phyloP scores from a whole-genome alignment of 2,888 invertebrate species.

The Lasioglossum zephyrum region DNA sequence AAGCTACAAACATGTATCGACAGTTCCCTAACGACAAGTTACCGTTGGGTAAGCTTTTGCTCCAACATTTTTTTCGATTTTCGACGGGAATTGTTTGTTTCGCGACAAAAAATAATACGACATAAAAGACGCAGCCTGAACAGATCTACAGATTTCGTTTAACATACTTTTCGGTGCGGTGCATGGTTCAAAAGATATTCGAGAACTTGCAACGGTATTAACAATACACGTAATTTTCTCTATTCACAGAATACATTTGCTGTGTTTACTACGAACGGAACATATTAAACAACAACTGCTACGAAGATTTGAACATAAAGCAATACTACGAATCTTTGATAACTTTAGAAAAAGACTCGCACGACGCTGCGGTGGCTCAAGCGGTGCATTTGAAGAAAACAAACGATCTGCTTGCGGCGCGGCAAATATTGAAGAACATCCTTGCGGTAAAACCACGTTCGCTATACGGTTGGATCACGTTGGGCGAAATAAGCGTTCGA shows the following conservation, averaged over 20 bases:
- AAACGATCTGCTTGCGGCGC: conserved; percentile 86
- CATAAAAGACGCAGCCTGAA: too few relatives aligned
- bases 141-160: too few relatives aligned
- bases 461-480: conserved; percentile 85
- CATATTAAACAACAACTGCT: conserved; percentile 62
- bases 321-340: conserved; percentile 86
- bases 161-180: too few relatives aligned
- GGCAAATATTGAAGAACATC: conserved; percentile 84
- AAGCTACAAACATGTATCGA: conserved; percentile 85
- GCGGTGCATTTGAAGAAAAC: conserved; percentile 86
- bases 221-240: background rate
- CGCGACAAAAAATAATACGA: too few relatives aligned
- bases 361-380: conserved; percentile 87
- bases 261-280: conserved; percentile 86
- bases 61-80: too few relatives aligned
- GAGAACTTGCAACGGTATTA: too few relatives aligned
- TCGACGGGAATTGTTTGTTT: too few relatives aligned
- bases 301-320: conserved; percentile 84
- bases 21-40: conserved; percentile 85
- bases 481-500: conserved; percentile 84
- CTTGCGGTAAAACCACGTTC: conserved; percentile 83
- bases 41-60: conserved; percentile 82
- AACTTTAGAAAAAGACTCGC: conserved; percentile 86
- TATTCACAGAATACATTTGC: conserved; percentile 87
- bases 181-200: too few relatives aligned